Percentiles rank a stretch among this genome's conserved stretches.
These are phyloP conservation scores for Formica selysi DNA, from an alignment of 1,140 invertebrate species.

Conservation along the genomic window DNA sequence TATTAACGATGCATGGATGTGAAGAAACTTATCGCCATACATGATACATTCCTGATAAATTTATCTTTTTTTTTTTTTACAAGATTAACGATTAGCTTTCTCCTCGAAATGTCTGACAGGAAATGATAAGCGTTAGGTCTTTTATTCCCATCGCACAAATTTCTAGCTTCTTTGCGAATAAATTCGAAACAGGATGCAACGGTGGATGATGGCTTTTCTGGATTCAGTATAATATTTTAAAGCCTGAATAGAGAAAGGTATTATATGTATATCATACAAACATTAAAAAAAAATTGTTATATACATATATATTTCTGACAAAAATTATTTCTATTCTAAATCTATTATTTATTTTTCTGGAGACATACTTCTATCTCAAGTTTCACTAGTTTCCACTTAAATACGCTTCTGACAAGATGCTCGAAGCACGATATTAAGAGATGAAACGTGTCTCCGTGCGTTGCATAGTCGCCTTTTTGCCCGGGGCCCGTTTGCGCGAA, in stretches of 20 bases:
- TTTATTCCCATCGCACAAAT: slow-evolving; percentile 22
- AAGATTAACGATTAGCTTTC: slow-evolving; percentile 48
- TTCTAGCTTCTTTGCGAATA: slow-evolving; percentile 22
- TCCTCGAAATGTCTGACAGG: slow-evolving; percentile 31
- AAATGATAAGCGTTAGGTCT: slow-evolving; percentile 38
- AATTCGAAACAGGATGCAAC: slow-evolving; percentile 18
- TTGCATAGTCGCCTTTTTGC: background rate
- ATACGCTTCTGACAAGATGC: background rate
- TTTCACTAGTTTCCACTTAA: background rate
- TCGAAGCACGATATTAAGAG: background rate
- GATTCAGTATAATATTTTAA: background rate
- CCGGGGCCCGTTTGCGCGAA: slow-evolving; percentile 5
- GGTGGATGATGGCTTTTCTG: background rate
- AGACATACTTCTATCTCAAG: background rate
- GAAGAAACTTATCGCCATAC: slow-evolving; percentile 39
- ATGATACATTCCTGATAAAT: slow-evolving; percentile 31
- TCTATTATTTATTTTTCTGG: background rate
- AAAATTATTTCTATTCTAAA: background rate
- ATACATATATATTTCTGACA: background rate
- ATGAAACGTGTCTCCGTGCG: background rate
- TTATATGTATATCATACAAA: background rate
- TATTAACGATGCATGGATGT: slow-evolving; percentile 16
- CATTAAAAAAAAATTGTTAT: background rate
- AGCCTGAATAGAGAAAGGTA: background rate
- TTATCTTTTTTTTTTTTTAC: slow-evolving; percentile 42